These are phyloP conservation scores for Yoshiicerus persimilis DNA, from an alignment of 1,140 invertebrate genomes.

Conservation along the genomic window DNA sequence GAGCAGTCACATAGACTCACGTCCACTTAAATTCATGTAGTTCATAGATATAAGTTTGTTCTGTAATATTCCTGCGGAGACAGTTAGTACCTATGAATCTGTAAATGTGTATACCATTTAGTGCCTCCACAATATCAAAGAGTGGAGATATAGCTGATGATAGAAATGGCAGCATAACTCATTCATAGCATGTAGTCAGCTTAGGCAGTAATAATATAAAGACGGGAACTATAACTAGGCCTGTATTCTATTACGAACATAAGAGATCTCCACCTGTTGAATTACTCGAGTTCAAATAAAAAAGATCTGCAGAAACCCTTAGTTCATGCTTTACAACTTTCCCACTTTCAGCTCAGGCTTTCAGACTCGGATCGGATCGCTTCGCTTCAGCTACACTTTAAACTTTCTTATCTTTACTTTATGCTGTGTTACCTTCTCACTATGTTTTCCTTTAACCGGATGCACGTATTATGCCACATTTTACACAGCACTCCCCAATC, in stretches of 20 bases:
- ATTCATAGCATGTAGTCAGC: neutral
- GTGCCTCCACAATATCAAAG: neutral
- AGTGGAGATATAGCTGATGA: neutral
- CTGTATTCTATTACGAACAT: neutral
- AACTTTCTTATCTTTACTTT: neutral
- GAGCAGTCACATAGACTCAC: neutral
- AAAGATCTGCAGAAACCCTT: slow-evolving; percentile 11
- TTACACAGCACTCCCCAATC: neutral
- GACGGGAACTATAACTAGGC: neutral
- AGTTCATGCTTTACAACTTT: slow-evolving; percentile 14
- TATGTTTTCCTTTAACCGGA: neutral
- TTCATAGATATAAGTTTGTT: neutral
- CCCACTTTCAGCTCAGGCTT: neutral
- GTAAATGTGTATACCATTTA: neutral
- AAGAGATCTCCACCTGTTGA: slow-evolving; percentile 34
- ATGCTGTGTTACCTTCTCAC: neutral
- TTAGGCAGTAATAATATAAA: slow-evolving; percentile 6
- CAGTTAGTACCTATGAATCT: neutral
- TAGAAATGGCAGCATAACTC: neutral
- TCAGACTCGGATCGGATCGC: neutral
- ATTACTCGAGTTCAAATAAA: slow-evolving; percentile 27
- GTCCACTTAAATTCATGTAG: neutral
- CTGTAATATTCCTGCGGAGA: neutral
- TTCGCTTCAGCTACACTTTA: neutral
- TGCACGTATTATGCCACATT: neutral